phyloP scores from a whole-genome alignment of 2,113 vertebrate genomes.

The Chinchilla lanigera region DNA sequence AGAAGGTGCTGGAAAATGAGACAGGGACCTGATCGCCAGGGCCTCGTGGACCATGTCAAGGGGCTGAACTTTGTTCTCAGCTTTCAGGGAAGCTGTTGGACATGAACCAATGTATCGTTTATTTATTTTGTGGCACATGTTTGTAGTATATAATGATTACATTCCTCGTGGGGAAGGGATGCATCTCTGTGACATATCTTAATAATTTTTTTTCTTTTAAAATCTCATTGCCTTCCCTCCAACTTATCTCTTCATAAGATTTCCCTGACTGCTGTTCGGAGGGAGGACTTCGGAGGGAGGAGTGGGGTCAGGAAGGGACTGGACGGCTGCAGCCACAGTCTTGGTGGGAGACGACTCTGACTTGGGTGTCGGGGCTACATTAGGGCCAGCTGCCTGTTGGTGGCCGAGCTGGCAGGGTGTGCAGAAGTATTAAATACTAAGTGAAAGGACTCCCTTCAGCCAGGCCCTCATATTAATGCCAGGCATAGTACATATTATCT shows the following conservation, averaged over 20 bases:
- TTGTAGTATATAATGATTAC: neutral
- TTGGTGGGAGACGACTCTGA: neutral
- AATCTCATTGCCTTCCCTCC: neutral
- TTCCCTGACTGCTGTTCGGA: neutral
- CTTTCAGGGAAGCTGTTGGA: neutral
- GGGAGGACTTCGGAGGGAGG: neutral
- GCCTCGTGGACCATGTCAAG: neutral
- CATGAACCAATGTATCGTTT: too few relatives aligned
- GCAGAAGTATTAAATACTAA: neutral
- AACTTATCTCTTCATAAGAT: neutral
- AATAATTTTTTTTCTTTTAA: neutral
- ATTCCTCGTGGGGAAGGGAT: neutral
- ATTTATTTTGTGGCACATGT: neutral
- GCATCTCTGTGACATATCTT: neutral
- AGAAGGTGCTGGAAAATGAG: neutral
- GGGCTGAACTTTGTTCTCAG: neutral
- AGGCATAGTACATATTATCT: neutral
- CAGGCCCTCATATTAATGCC: neutral
- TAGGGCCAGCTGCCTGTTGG: accelerated
- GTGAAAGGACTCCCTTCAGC: neutral
- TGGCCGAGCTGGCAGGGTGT: neutral
- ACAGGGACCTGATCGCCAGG: neutral
- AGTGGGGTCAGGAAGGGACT: neutral
- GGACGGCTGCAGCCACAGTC: neutral
- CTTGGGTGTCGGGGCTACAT: neutral